Evolutionary conservation across 2,113 vertebrate genomes (phyloP).

Genomic region (Anhinga anhinga): DNA sequence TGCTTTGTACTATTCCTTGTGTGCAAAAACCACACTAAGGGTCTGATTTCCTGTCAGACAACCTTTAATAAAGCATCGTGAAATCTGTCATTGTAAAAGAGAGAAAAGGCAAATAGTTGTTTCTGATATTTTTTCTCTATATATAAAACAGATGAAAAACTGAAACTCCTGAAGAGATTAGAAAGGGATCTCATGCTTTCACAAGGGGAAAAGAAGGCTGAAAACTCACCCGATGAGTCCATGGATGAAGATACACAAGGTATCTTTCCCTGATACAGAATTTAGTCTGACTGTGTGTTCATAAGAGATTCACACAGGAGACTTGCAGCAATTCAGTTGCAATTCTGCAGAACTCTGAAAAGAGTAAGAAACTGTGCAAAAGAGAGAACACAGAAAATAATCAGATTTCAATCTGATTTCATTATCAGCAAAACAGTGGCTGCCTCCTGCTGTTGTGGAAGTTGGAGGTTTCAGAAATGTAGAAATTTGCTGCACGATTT

Average conservation of each 20-base stretch:
- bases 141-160: conserved; percentile 53
- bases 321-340: not conserved
- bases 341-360: not conserved
- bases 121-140: not conserved
- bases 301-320: not conserved
- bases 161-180: conserved; percentile 30
- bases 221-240: not conserved
- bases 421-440: not conserved
- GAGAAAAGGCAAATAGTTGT: not conserved
- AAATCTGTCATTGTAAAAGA: not conserved
- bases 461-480: not conserved
- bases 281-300: not conserved
- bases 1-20: not conserved
- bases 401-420: not conserved
- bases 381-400: not conserved
- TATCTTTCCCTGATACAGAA: not conserved
- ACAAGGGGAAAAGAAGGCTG: not conserved
- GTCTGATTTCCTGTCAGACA: not conserved
- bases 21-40: not conserved
- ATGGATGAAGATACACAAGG: not conserved
- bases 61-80: not conserved
- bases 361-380: not conserved
- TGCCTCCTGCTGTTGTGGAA: not conserved
- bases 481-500: not conserved
- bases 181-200: not conserved